A percentile compares a stretch with the other conserved stretches of the same genome.
These are phyloP conservation scores for Grapholita molesta DNA, from an alignment of 1,140 invertebrate genomes.

Conservation along the genomic window DNA sequence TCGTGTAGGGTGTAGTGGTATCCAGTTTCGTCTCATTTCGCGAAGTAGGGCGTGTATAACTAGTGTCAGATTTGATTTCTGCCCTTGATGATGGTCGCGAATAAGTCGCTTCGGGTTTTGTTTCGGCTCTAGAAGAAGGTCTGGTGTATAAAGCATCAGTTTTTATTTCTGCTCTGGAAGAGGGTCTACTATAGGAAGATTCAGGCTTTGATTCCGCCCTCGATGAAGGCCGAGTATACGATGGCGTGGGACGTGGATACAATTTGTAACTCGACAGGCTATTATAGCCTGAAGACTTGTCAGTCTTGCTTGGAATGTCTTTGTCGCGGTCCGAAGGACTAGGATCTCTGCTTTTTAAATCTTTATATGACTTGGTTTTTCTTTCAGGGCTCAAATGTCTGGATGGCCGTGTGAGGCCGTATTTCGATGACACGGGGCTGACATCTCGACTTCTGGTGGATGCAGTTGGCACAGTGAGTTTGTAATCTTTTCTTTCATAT, in stretches of 20 bases:
- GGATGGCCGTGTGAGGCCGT: constrained; percentile 51
- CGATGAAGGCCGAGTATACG: constrained; percentile 55
- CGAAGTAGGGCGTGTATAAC: constrained; percentile 6
- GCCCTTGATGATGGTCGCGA: constrained; percentile 55
- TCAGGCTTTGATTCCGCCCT: constrained; percentile 53
- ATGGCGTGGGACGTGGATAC: constrained; percentile 58
- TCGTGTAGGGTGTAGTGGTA: not conserved
- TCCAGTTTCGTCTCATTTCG: constrained; percentile 32
- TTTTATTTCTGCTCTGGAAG: constrained; percentile 28
- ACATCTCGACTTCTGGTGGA: constrained; percentile 58
- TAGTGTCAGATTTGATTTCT: constrained; percentile 42
- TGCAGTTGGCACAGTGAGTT: constrained; percentile 47
- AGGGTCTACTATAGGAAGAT: constrained; percentile 17
- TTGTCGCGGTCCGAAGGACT: constrained; percentile 66
- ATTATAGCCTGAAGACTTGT: constrained; percentile 67
- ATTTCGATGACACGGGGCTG: constrained; percentile 65
- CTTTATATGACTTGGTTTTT: constrained; percentile 57
- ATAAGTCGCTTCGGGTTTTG: constrained; percentile 51
- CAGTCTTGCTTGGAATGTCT: constrained; percentile 76
- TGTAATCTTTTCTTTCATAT: constrained; percentile 25
- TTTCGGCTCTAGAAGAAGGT: constrained; percentile 22
- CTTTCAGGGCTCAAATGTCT: constrained; percentile 61
- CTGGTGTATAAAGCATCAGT: constrained; percentile 21
- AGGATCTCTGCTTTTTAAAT: constrained; percentile 57
- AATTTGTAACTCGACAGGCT: constrained; percentile 72